phyloP scores from a whole-genome alignment of 2,888 invertebrate species.

The Melanotus villosus region DNA sequence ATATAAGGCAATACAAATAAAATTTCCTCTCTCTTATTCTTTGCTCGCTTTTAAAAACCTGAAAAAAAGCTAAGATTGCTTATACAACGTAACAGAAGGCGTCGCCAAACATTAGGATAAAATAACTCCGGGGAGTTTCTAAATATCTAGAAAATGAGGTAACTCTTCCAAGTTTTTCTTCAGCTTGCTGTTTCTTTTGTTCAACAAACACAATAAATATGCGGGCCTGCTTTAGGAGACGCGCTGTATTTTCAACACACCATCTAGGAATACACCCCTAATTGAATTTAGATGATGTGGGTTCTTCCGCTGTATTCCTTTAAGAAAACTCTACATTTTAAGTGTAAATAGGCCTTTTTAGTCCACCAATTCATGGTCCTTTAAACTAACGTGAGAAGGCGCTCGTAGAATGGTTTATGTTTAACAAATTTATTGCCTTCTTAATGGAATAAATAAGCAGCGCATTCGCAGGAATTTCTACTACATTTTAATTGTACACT shows the following conservation, averaged over 20 bases:
- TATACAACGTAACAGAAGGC: no score
- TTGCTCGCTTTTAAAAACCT: no score
- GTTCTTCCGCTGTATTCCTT: background rate
- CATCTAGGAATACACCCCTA: background rate
- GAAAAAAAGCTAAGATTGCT: no score
- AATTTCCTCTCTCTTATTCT: no score
- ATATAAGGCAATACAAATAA: no score
- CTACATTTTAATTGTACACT: no score
- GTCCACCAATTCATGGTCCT: background rate
- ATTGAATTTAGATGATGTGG: slow-evolving; percentile 14
- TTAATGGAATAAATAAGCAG: no score
- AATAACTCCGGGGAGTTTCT: background rate
- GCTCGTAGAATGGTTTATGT: background rate
- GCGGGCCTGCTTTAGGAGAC: background rate
- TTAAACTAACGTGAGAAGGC: background rate
- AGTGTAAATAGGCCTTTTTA: background rate
- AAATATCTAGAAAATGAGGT: background rate
- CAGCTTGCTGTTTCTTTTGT: background rate
- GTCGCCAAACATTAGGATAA: no score
- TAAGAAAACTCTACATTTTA: background rate
- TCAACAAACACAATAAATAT: background rate
- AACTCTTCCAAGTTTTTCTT: background rate
- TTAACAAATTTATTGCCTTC: no score
- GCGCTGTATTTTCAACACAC: background rate
- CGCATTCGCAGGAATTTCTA: no score